phyloP scores from a whole-genome alignment of 2,797 vertebrate genomes.

The Periophthalmus magnuspinnatus region DNA sequence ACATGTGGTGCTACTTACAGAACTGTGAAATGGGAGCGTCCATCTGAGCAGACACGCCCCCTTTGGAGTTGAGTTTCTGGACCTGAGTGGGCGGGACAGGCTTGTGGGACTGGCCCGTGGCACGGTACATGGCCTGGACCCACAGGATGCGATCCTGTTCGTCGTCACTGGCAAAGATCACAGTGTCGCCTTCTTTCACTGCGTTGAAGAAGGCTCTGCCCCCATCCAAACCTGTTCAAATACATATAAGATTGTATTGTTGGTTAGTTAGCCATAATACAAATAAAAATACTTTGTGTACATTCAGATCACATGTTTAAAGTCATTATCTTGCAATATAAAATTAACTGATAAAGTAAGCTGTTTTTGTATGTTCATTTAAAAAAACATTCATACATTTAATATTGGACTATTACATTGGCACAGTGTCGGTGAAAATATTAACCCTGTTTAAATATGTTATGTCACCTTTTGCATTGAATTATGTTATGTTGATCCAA shows the following conservation, averaged over 20 bases:
- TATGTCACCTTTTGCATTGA: no score
- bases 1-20: slow-evolving; percentile 89
- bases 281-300: background rate
- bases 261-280: background rate
- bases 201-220: slow-evolving; percentile 98
- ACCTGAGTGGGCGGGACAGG: slow-evolving; percentile 98
- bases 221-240: slow-evolving; percentile 90
- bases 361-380: no score
- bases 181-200: slow-evolving; percentile 98
- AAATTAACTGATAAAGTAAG: background rate
- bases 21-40: slow-evolving; percentile 99
- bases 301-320: background rate
- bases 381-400: background rate
- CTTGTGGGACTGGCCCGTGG: slow-evolving; percentile 98
- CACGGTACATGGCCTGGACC: slow-evolving; percentile 99
- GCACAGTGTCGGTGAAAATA: no score
- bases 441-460: no score
- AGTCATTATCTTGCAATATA: background rate
- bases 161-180: slow-evolving; percentile 98
- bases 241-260: background rate
- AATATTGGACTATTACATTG: background rate
- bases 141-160: slow-evolving; percentile 99
- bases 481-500: no score
- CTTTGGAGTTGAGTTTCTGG: slow-evolving; percentile 99
- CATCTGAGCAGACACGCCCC: slow-evolving; percentile 95